phyloP scores from a whole-genome alignment of 2,888 invertebrate genomes.

The Scaptomyza tumidula region DNA sequence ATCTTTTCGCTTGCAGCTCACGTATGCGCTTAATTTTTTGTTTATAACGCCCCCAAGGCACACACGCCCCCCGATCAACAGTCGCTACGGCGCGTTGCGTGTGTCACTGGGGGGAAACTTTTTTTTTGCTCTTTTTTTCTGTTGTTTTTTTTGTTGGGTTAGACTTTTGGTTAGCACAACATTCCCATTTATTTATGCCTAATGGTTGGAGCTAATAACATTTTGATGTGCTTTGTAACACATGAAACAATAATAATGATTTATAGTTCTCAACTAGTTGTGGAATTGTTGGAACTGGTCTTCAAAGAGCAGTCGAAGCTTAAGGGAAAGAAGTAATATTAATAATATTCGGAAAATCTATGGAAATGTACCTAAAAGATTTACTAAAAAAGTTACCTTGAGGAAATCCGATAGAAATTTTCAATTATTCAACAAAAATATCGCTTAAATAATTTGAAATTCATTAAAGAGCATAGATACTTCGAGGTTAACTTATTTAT shows the following conservation, averaged over 20 bases:
- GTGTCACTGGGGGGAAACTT: conserved; percentile 55
- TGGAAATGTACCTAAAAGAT: too few relatives aligned
- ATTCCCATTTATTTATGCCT: conserved; percentile 17
- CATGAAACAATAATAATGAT: neutral
- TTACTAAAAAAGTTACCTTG: too few relatives aligned
- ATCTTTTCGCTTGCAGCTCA: conserved; percentile 60
- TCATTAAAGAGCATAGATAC: conserved; percentile 23
- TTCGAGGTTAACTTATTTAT: conserved; percentile 14
- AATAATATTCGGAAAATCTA: too few relatives aligned
- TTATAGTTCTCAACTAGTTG: neutral
- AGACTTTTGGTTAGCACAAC: too few relatives aligned
- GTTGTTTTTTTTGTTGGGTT: conserved; percentile 38
- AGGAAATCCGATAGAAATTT: too few relatives aligned
- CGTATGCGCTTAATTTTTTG: conserved; percentile 79
- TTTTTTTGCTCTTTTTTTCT: neutral
- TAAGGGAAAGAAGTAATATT: too few relatives aligned
- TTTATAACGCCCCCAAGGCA: conserved; percentile 62
- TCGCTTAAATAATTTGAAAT: neutral
- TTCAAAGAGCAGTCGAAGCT: neutral
- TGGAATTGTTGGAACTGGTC: neutral
- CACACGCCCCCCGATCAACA: conserved; percentile 23
- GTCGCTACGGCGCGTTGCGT: conserved; percentile 24
- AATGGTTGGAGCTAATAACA: conserved; percentile 11
- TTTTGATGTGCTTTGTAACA: conserved; percentile 1
- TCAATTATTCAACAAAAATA: too few relatives aligned